Percentiles rank a stretch among this genome's conserved stretches.
phyloP scores from a whole-genome alignment of 2,113 vertebrate species.

The Peromyscus californicus region DNA sequence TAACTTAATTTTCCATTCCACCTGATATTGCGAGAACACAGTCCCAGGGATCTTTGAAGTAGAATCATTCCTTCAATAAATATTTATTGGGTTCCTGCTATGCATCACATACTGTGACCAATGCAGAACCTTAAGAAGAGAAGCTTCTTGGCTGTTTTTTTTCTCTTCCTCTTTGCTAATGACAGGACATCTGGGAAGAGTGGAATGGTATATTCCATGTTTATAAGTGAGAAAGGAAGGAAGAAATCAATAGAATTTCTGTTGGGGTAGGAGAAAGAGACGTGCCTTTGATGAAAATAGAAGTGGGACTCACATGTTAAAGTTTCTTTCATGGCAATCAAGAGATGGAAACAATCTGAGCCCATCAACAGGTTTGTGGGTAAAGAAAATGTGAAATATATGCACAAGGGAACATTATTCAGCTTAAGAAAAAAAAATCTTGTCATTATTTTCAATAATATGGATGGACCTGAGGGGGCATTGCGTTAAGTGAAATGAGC shows the following conservation, averaged over 20 bases:
- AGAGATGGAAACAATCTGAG: background rate
- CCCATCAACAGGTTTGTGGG: background rate
- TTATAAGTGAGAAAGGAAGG: background rate
- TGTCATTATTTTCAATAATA: background rate
- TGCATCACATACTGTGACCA: background rate
- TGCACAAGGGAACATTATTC: background rate
- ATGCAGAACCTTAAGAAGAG: background rate
- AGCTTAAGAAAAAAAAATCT: background rate
- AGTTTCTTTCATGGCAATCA: background rate
- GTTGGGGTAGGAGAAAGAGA: background rate
- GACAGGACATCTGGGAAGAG: background rate
- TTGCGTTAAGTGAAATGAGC: background rate
- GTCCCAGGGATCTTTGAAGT: background rate
- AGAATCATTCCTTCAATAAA: background rate
- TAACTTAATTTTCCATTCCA: slow-evolving; percentile 17
- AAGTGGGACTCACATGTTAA: background rate
- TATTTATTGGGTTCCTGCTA: background rate
- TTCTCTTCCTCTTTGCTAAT: background rate
- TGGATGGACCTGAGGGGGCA: background rate
- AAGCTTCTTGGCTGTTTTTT: background rate
- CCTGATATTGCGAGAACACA: background rate
- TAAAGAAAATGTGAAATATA: background rate
- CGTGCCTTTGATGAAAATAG: background rate
- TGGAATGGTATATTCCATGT: background rate
- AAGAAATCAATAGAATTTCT: background rate